phyloP scores from a whole-genome alignment of 2,797 vertebrate genomes.

The Carapus acus region DNA sequence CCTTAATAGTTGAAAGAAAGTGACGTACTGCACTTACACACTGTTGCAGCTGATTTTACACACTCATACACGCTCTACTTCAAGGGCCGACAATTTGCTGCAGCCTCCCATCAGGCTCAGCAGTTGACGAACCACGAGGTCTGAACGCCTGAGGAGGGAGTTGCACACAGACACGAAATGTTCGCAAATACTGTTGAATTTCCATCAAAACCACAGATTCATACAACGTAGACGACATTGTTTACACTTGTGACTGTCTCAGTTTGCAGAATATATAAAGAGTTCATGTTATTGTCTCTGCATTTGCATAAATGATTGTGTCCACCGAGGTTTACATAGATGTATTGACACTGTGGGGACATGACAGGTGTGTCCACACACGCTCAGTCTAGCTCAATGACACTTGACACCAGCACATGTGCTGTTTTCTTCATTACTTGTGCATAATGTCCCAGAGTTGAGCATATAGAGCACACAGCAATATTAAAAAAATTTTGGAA shows the following conservation, averaged over 20 bases:
- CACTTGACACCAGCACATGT: background rate
- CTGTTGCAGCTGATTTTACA: too few species aligned
- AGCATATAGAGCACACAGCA: background rate
- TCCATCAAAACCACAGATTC: background rate
- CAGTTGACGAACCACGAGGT: too few species aligned
- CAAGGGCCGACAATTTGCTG: too few species aligned
- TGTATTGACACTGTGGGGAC: background rate
- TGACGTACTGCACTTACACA: too few species aligned
- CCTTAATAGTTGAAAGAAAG: too few species aligned
- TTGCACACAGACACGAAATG: background rate
- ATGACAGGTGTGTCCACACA: background rate
- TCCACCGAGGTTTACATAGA: conserved; percentile 23
- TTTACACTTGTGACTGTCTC: background rate
- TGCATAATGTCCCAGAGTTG: background rate
- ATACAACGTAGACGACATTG: background rate
- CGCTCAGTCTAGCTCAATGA: background rate
- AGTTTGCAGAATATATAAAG: background rate
- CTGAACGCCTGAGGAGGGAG: too few species aligned
- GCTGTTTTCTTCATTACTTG: background rate
- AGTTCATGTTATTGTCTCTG: background rate
- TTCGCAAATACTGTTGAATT: background rate
- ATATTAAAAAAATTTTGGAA: background rate
- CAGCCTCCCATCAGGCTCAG: too few species aligned
- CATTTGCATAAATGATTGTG: conserved; percentile 25
- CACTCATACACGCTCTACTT: too few species aligned